Evolutionary conservation across 1,140 invertebrate species (phyloP), one percentile per base, ranked within the genome.

Genomic region (Phenacoccus solenopsis): DNA sequence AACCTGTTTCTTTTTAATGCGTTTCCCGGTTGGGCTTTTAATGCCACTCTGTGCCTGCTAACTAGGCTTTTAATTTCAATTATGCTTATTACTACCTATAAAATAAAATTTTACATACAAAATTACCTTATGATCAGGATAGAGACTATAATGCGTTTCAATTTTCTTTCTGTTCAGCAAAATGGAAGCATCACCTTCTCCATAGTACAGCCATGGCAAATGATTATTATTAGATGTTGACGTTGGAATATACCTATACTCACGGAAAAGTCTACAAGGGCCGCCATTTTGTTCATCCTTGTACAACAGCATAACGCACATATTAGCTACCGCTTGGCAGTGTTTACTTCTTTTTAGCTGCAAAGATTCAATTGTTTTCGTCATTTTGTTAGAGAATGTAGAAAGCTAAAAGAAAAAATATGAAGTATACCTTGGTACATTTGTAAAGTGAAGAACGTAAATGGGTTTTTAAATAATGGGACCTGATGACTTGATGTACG

Each of bases 311-410:
- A 89, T 74, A 0, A 82, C 80, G 75, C 89, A 90, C 75, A 89
- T 81, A 78, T 91, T 90, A 1, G 84, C 84, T 32, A 90, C 76
- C 68, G 84, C 77, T 76, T 89, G 84, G 74, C 89, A 91, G 5
- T 87, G 83, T 22, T 79, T 81, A 61, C 71, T 75, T 74, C 84
- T 79, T 67, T 78, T 79, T 71, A 80, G 79, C 79, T 83, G 70
- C 72, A 81, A 81, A 75, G 76, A 73, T 69, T 75, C 30, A 32
- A 32, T 32, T 13, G n/a, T n/a, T n/a, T n/a, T n/a, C n/a, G n/a
- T n/a, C n/a, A n/a, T n/a, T n/a, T n/a, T n/a, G n/a, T n/a, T n/a
- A 38, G n/a, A 38, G 32, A 9, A 38, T 38, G 9, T n/a, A 9
- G 9, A 10, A n/a, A 38, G 9, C 32, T 10, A 10, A 38, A 9